phyloP scores from a whole-genome alignment of 2,888 invertebrate species.

The Andrena dorsata region DNA sequence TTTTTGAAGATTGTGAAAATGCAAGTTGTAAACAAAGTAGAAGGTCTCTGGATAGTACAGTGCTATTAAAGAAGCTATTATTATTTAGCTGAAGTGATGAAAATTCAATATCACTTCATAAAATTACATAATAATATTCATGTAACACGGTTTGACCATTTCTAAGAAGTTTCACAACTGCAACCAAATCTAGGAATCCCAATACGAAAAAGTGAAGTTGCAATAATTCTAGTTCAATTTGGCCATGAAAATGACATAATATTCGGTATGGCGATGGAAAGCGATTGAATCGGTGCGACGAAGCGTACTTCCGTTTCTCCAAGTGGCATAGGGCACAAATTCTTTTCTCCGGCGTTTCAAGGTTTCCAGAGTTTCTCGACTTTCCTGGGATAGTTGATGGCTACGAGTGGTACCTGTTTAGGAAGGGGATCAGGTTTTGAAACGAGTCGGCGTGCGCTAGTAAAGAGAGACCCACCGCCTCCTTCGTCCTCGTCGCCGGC shows the following conservation, averaged over 20 bases:
- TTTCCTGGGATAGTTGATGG: conserved; percentile 50
- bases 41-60: too few relatives aligned
- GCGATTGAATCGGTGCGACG: neutral
- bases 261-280: neutral
- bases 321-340: neutral
- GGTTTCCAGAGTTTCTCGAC: conserved; percentile 69
- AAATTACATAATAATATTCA: too few relatives aligned
- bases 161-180: too few relatives aligned
- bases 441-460: conserved; percentile 62
- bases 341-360: conserved; percentile 37
- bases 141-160: too few relatives aligned
- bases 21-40: too few relatives aligned
- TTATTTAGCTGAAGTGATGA: too few relatives aligned
- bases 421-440: conserved; percentile 70
- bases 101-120: too few relatives aligned
- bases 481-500: conserved; percentile 25
- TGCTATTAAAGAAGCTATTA: too few relatives aligned
- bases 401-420: conserved; percentile 44
- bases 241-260: neutral
- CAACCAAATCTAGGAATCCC: too few relatives aligned
- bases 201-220: too few relatives aligned
- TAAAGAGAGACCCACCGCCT: conserved; percentile 48
- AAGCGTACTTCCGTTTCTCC: conserved; percentile 28
- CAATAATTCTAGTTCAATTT: too few relatives aligned
- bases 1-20: too few relatives aligned